Evolutionary conservation across 2,888 invertebrate genomes (phyloP).

Genomic region (Diloba caeruleocephala): DNA sequence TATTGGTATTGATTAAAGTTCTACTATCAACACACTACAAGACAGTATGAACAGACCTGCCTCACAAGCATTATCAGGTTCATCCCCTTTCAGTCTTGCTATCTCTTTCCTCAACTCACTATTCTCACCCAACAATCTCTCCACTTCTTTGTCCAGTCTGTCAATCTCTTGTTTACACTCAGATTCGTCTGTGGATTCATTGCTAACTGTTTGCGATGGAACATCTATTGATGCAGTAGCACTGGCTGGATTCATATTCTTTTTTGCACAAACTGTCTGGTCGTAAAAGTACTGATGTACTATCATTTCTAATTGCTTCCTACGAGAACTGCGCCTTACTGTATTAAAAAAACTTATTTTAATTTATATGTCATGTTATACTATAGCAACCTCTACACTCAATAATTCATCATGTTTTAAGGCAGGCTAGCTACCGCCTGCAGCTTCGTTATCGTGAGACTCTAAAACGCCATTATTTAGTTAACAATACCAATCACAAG

Average conservation of each 20-base stretch:
- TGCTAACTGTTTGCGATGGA: constrained; percentile 5
- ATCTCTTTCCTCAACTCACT: constrained; percentile 70
- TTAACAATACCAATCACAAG: no score
- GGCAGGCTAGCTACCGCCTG: no score
- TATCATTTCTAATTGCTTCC: constrained; percentile 41
- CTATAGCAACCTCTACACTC: no score
- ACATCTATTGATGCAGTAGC: constrained; percentile 1
- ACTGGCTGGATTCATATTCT: constrained; percentile 1
- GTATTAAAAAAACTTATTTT: constrained; percentile 7
- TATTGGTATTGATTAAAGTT: not conserved
- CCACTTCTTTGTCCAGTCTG: constrained; percentile 64
- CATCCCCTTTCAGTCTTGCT: constrained; percentile 56
- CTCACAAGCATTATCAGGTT: constrained; percentile 35
- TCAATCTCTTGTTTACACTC: constrained; percentile 60
- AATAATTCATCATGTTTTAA: no score
- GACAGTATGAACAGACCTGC: constrained; percentile 54
- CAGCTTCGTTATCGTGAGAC: no score
- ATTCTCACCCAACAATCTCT: constrained; percentile 70
- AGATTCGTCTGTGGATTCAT: constrained; percentile 22
- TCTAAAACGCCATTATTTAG: no score
- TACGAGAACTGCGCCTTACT: constrained; percentile 42
- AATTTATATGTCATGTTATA: not conserved
- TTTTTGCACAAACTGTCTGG: constrained; percentile 56
- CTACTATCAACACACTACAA: constrained; percentile 32
- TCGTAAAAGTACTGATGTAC: constrained; percentile 58